Evolutionary conservation across 2,888 invertebrate genomes (phyloP), one percentile per base, ranked within the genome.

Genomic region (Fragum fragum): DNA sequence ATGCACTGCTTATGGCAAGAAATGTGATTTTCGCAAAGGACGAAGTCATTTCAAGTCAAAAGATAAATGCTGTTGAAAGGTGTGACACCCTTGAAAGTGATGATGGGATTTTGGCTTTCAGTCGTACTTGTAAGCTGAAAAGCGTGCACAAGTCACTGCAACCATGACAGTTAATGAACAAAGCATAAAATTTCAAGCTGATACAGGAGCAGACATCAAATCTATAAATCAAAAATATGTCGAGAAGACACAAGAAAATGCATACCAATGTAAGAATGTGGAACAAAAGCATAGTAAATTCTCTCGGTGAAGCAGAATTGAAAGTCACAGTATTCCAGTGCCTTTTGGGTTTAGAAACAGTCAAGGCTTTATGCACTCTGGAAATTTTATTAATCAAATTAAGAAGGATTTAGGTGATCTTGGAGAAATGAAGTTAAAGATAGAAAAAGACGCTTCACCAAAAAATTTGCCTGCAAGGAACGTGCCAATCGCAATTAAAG

Each of bases 11-110:
- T n/a, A n/a, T 11, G 66, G 53, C 11, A 72, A 63, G 68, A 75
- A 39, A 16, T 83, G 85, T 57, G 71, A 80, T 14, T 18, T 16
- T 1, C 86, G 87, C 69, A 52, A 83, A 11, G 81, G 72, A n/a
- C 59, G 63, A 29, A 86, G 87, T 57, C 87, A 88, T 61, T 87
- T 83, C 42, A 75, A 79, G 39, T 29, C 52, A 6, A 71, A 55
- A 53, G 42, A n/a, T n/a, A n/a, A 39, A 77, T 32, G 23, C 71
- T 36, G n/a, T 73, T 18, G 55, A 69, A n/a, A 11, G 14, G 53
- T 23, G 11, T 6, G 23, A 59, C 23, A 7, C 55, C 1, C 3
- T 32, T 6, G 53, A 68, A 14, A 26, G 39, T 1, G 75, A 68
- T 36, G 59, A 75, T 55, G 75, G n/a, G 69, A 55, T 75, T 68